Evolutionary conservation across 1,140 invertebrate genomes (phyloP), one percentile per base, ranked within the genome.

Genomic region (Drosophila tsacasi): DNA sequence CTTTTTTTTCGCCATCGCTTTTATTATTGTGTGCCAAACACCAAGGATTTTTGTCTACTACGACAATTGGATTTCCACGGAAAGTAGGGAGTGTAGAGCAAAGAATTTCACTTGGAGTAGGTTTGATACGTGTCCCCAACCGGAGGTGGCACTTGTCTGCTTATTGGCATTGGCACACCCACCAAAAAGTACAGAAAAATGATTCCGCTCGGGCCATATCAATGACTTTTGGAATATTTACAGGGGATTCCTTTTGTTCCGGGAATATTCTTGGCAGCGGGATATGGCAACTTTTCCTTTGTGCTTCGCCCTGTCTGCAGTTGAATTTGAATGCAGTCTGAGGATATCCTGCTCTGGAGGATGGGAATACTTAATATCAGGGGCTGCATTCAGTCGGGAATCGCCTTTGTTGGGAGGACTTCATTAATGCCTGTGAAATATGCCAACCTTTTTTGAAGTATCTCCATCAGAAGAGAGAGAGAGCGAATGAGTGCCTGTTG

Each of bases 61-160:
- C 78, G 85, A 84, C 84, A 89, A 89, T 89, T 79, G 76, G 76
- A 79, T 79, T 74, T 73, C 23, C 49, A 44, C 15, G 63, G 39
- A 55, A 47, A 46, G 63, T 59, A 67, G 59, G 27, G 21, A 39
- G 39, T 25, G 52, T 15, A 17, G 8, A 25, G 46, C 3, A 2
- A 3, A 4, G 23, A 25, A 25, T 25, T 49, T 49, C 46, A 25
- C 46, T 49, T 59, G 37, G 13, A 52, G 5, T 35, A 8, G 19
- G 17, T 32, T 40, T 19, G 4, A 77, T 72, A 89, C 84, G 84
- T 84, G 76, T 78, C 78, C 62, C 82, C 61, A 19, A 35, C 1
- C 42, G 67, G 55, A 60, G 55, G 30, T 44, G 67, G 68, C 58
- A 84, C 63, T 80, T 76, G 68, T 62, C 74, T 50, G 69, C 81